These are phyloP conservation scores for Umimayanthus kanabou DNA, from an alignment of 92 coral and sea anemone genomes.

Conservation along the genomic window DNA sequence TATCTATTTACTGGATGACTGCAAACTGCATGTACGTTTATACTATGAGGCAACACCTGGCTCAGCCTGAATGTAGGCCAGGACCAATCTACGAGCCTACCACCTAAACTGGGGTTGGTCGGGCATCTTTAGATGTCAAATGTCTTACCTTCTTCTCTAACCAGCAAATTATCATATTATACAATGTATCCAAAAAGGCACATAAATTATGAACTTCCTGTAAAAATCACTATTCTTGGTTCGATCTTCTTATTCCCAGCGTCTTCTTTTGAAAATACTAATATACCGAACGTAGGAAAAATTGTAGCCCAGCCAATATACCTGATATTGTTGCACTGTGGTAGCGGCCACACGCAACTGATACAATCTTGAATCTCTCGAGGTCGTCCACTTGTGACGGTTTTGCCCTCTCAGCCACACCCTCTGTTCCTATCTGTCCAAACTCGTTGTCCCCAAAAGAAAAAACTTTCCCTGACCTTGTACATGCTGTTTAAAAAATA, in stretches of 20 bases:
- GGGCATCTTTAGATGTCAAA: background rate
- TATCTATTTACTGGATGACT: background rate
- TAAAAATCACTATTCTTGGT: background rate
- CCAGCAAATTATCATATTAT: background rate
- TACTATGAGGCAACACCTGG: background rate
- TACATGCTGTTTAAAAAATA: slow-evolving; percentile 58
- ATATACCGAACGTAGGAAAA: background rate
- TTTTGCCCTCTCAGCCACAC: slow-evolving; percentile 46
- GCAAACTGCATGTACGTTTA: no score
- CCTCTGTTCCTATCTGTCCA: slow-evolving; percentile 81
- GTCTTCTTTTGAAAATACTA: background rate
- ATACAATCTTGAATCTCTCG: slow-evolving; percentile 58
- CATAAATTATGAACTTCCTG: no score
- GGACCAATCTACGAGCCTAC: background rate
- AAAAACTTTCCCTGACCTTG: slow-evolving; percentile 79
- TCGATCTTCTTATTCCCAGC: background rate
- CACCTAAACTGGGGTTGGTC: background rate
- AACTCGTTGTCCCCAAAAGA: slow-evolving; percentile 92
- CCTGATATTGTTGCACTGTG: slow-evolving; percentile 95
- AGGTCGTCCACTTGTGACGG: slow-evolving; percentile 66
- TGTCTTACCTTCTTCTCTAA: background rate
- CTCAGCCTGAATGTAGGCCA: no score
- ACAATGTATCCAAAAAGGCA: background rate
- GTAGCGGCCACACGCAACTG: slow-evolving; percentile 80
- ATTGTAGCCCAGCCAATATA: slow-evolving; percentile 7